Base-by-base conservation (phyloP, 2,113 vertebrate species). In the Menidia beryllina region DNA sequence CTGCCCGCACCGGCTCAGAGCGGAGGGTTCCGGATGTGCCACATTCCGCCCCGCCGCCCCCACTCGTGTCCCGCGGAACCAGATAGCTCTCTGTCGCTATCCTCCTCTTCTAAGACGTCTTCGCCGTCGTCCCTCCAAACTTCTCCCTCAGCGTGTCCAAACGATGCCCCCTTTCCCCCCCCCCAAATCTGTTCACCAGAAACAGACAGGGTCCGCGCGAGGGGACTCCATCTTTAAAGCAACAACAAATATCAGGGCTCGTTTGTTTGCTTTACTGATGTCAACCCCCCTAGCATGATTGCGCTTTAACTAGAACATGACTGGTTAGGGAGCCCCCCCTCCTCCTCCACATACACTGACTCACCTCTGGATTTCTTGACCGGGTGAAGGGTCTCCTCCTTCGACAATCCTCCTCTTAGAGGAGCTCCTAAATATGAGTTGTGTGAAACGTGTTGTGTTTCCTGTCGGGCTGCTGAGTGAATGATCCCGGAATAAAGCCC, bases 151-250 rank as follows among this genome's bases (percentile, higher is more conserved):
- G 27, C 39, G 63, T 60, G 34, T 4, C 66, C 45, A 10, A 12
- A 49, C 7, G 10, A n/a, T n/a, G n/a, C n/a, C n/a, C n/a, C n/a
- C n/a, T n/a, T n/a, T n/a, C n/a, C 30, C 7, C 2, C 30, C 30
- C 1, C 30, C 30, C 10, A 34, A 63, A 50, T 36, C 14, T 63
- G 47, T 79, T 51, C 65, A 61, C 57, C 72, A 30, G 53, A 74
- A 86, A 66, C 78, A 84, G 70, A 26, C 21, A 2, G 30, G 30
- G 30, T 34, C 2, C 10, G 30, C 30, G 30, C 5, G 30, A 34
- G 30, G 30, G 30, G 76, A 63, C 76, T 83, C 81, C 82, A 75
- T 89, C 77, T 83, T 88, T 81, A 78, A 83, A 84, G 72, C 45
- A 75, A 62, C 53, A 69, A 67, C 41, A 45, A 45, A 45, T 45